These are phyloP conservation scores for Aviceda subcristata DNA, from an alignment of 2,113 vertebrate species.

Conservation along the genomic window DNA sequence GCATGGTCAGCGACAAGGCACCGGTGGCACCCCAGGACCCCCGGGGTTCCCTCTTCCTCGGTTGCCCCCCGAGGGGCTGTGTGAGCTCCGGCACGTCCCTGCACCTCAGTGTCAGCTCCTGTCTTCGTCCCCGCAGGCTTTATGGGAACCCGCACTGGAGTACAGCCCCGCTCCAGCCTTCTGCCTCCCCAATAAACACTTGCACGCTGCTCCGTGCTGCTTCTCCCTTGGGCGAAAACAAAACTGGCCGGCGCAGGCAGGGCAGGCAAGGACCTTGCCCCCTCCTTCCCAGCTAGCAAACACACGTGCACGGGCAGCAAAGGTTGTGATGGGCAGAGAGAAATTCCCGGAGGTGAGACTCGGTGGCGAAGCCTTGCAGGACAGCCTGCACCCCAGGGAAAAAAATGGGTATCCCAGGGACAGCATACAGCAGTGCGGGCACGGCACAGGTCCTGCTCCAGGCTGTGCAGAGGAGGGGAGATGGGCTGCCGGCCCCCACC, in stretches of 20 bases:
- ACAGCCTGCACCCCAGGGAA: neutral
- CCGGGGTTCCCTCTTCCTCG: accelerated
- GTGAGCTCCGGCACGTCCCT: neutral
- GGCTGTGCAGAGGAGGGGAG: neutral
- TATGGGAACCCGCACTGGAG: neutral
- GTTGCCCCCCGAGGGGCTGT: neutral
- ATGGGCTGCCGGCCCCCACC: neutral
- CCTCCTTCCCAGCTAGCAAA: neutral
- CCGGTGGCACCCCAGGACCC: accelerated
- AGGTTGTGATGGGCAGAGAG: neutral
- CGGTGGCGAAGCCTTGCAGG: neutral
- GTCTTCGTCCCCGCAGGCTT: neutral
- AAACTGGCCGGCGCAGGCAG: neutral
- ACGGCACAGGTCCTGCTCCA: neutral
- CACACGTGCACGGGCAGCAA: neutral
- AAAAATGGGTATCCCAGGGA: neutral
- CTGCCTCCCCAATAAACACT: neutral
- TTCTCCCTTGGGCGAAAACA: neutral
- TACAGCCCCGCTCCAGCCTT: neutral
- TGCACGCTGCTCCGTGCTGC: neutral
- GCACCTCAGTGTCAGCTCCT: neutral
- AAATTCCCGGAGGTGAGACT: neutral
- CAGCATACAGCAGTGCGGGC: accelerated
- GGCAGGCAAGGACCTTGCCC: neutral
- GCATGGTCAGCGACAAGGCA: accelerated